Conservation (phyloP, 2,113 vertebrate genomes). For the Nerophis ophidion region DNA sequence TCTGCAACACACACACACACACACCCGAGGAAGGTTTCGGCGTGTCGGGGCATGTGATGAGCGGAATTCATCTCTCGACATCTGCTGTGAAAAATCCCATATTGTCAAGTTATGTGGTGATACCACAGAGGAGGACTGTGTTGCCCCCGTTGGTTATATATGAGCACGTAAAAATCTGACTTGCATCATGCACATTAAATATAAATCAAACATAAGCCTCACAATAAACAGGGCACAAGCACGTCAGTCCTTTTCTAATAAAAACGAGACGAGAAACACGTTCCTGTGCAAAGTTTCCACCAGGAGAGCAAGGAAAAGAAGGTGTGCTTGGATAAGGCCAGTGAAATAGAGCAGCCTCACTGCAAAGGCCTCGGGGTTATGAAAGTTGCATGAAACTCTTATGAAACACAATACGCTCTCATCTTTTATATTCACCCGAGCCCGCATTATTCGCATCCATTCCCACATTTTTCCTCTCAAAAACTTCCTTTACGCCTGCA, state of each 20-base stretch:
- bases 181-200: slow-evolving; percentile 4
- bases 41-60: slow-evolving; percentile 13
- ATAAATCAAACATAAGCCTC: background rate
- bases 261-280: slow-evolving; percentile 10
- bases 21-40: slow-evolving; percentile 22
- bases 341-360: slow-evolving; percentile 16
- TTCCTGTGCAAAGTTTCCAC: slow-evolving; percentile 23
- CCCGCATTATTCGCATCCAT: slow-evolving; percentile 18
- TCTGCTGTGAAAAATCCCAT: slow-evolving; percentile 46
- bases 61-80: slow-evolving; percentile 43
- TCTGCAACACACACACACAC: background rate
- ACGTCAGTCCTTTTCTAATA: slow-evolving; percentile 3
- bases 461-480: slow-evolving; percentile 24
- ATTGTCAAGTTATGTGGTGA: slow-evolving; percentile 35
- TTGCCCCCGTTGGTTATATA: slow-evolving; percentile 9
- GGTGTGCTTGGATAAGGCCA: slow-evolving; percentile 17
- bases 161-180: slow-evolving; percentile 8
- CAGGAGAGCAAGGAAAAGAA: slow-evolving; percentile 18
- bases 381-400: slow-evolving; percentile 22
- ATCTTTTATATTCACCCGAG: slow-evolving; percentile 23
- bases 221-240: slow-evolving; percentile 11
- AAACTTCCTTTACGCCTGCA: slow-evolving; percentile 27
- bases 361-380: slow-evolving; percentile 14
- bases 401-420: slow-evolving; percentile 3
- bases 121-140: slow-evolving; percentile 40